Conservation (phyloP, 2,797 vertebrate genomes). For the Pempheris klunzingeri region DNA sequence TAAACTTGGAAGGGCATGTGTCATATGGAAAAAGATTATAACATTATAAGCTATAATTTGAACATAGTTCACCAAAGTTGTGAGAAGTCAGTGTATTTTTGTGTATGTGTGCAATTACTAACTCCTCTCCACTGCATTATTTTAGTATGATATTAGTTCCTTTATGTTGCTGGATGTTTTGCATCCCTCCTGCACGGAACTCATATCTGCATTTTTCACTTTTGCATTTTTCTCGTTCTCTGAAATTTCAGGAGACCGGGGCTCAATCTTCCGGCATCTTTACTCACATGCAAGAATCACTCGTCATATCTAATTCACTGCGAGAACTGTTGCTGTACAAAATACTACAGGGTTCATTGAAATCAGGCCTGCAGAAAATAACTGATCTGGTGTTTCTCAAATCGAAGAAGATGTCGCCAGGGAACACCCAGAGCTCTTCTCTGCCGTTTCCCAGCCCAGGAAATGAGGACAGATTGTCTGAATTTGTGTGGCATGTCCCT, state of each 20-base stretch:
- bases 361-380: slow-evolving; percentile 23
- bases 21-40: background rate
- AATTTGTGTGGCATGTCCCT: slow-evolving; percentile 69
- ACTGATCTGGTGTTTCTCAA: slow-evolving; percentile 50
- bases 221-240: slow-evolving; percentile 23
- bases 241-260: background rate
- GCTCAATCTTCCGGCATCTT: slow-evolving; percentile 7
- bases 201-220: slow-evolving; percentile 1
- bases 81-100: background rate
- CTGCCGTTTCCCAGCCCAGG: slow-evolving; percentile 45
- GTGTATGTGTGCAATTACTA: background rate
- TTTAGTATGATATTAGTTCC: background rate
- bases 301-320: slow-evolving; percentile 27
- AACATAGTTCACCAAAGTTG: background rate
- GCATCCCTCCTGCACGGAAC: background rate
- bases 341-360: slow-evolving; percentile 32
- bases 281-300: slow-evolving; percentile 21
- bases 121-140: slow-evolving; percentile 1
- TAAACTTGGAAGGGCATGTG: background rate
- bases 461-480: slow-evolving; percentile 74
- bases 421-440: slow-evolving; percentile 45
- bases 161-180: slow-evolving; percentile 1
- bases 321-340: slow-evolving; percentile 23
- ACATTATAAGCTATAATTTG: too few relatives aligned
- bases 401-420: slow-evolving; percentile 26